Base-by-base conservation (phyloP, 2,888 invertebrate genomes). In the Drosophila kokeensis region DNA sequence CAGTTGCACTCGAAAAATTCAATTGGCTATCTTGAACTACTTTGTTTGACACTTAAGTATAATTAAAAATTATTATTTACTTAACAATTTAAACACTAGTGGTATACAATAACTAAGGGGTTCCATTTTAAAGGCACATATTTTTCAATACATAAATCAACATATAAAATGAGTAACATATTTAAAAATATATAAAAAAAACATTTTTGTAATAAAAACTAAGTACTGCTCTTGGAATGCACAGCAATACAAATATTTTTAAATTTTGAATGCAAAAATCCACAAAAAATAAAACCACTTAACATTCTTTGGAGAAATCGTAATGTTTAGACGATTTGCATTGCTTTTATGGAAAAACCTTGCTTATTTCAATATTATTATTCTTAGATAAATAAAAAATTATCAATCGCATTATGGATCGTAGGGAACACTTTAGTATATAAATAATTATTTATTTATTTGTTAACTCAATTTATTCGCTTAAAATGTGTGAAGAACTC, bases 1-100 rank as follows among this genome's bases (percentile, higher is more conserved):
- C 4, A 42, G n/a, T 15, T 38, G 32, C 50, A 34, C 59, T 69
- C 69, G 34, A 18, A 60, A 68, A 58, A 69, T 40, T 49, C 69
- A 54, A 59, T 68, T 69, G 18, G 11, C 53, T 50, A 64, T 59
- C 58, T 60, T 67, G 21, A 36, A 64, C 54, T 42, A 10, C 36
- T 59, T 57, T 34, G 45, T 53, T 69, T 65, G 64, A 54, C 77
- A 80, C 80, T 80, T 74, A 62, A 74, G 73, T 74, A 82, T 83
- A 83, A 85, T 83, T 83, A 82, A 85, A 78, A 69, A 52, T 61
- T 66, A 49, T 52, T 85, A 82, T 83, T 85, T 85, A 78, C 83
- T 55, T 55, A 80, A 72, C 67, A 80, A 73, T 80, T 69, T 74
- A 77, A 67, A 72, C 71, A 73, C 77, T 67, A 75, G 69, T 68